Evolutionary conservation across 2,888 invertebrate species (phyloP), one percentile per base, ranked within the genome.

Genomic region (Nemotelus nigrinus): DNA sequence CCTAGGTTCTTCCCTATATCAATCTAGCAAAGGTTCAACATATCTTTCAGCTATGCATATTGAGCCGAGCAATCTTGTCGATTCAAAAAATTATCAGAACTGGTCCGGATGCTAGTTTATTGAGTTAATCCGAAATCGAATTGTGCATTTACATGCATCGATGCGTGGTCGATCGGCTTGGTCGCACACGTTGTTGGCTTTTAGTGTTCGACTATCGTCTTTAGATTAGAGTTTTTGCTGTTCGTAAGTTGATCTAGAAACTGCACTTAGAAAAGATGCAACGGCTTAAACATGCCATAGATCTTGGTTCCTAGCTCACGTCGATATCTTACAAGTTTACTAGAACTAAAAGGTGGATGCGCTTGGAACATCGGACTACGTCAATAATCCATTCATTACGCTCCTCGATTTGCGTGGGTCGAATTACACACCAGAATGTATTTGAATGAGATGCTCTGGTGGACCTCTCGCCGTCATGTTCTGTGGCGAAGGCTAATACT

Each of bases 361-460:
- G 58, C 63, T 63, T 25, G 8, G 60, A 60, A 60, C 48, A 60
- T 74, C 50, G 7, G 74, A 72, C 45, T 68, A 79, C 77, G 77
- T 74, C 77, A 77, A 79, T 79, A 79, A 79, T 75, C 79, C 77
- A 79, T 79, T 79, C 79, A 79, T 79, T 79, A 75, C 76, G 77
- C 77, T 50, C 41, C 41, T 60, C 47, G 48, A 74, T 53, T 64
- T 77, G 79, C 78, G 79, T 79, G 76, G 79, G 79, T 72, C 63
- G 78, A 60, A 78, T 78, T 79, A 78, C 79, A 79, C 60, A 57
- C 60, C 55, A 70, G 58, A 44, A 10, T 63, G 50, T 45, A 57
- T 44, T 48, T 60, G 48, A 58, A 60, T 60, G 74, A 48, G 48
- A 60, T 63, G 63, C 48, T 74, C 48, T 63, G 47, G 45, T 45